A percentile compares a stretch with the other conserved stretches of the same genome.
These are phyloP conservation scores for Vulpes vulpes DNA, from an alignment of 2,113 vertebrate genomes.

Conservation along the genomic window DNA sequence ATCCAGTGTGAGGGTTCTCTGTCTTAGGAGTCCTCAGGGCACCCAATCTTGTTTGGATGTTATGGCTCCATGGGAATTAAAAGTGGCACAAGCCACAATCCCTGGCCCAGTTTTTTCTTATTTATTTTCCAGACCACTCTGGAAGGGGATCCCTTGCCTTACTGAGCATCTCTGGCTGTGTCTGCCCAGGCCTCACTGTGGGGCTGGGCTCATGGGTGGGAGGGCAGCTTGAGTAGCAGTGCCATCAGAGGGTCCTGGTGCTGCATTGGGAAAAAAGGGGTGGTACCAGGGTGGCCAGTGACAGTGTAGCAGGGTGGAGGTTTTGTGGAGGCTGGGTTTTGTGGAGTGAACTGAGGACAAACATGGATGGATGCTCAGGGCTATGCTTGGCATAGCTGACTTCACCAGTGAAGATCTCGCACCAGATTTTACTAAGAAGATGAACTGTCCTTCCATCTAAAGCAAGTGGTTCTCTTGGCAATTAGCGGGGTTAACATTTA, in stretches of 20 bases:
- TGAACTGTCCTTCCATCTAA: neutral
- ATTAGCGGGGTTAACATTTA: neutral
- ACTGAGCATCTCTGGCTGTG: neutral
- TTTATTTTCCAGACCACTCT: neutral
- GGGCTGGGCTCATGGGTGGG: neutral
- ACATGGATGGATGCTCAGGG: neutral
- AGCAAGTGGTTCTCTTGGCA: neutral
- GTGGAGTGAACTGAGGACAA: neutral
- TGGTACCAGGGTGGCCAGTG: neutral
- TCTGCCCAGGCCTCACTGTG: neutral
- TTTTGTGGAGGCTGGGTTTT: neutral
- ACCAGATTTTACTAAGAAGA: slow-evolving; percentile 23
- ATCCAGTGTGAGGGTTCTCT: neutral
- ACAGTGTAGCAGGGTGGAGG: neutral
- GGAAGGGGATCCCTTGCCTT: neutral
- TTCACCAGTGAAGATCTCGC: neutral
- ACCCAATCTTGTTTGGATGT: neutral
- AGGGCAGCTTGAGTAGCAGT: neutral
- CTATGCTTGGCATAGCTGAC: neutral
- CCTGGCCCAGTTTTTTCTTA: neutral
- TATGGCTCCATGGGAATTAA: neutral
- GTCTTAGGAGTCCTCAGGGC: neutral
- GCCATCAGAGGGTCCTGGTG: neutral
- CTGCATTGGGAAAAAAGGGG: neutral
- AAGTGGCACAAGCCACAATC: neutral